phyloP scores from a whole-genome alignment of 1,140 invertebrate genomes.

The Philaenus spumarius region DNA sequence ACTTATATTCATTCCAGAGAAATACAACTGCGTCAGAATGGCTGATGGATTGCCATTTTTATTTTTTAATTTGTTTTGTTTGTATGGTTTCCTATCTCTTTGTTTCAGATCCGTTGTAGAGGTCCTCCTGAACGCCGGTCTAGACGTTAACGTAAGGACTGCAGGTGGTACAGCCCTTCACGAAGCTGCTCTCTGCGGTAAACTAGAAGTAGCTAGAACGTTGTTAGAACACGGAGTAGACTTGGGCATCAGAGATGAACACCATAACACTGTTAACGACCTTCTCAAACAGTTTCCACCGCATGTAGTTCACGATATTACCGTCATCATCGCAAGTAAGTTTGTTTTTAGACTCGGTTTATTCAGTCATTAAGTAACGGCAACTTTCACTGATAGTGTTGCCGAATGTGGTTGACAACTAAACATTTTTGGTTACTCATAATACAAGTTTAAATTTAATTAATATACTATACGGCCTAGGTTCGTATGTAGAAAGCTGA shows the following conservation, averaged over 20 bases:
- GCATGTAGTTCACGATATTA: slow-evolving; percentile 79
- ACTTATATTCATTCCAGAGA: too few species aligned
- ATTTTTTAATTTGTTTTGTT: neutral
- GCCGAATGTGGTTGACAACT: neutral
- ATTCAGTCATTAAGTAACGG: too few species aligned
- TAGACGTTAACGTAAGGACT: slow-evolving; percentile 84
- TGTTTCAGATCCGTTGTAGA: slow-evolving; percentile 70
- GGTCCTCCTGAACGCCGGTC: slow-evolving; percentile 72
- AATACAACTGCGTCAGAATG: neutral
- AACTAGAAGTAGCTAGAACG: slow-evolving; percentile 80
- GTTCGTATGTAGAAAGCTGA: too few species aligned
- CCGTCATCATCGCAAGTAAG: slow-evolving; percentile 77
- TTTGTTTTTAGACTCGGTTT: too few species aligned
- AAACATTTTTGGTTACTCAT: neutral
- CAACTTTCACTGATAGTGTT: neutral
- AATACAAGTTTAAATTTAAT: too few species aligned
- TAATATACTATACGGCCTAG: too few species aligned
- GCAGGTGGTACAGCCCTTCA: slow-evolving; percentile 87
- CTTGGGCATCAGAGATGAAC: slow-evolving; percentile 65
- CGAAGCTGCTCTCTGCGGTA: slow-evolving; percentile 90
- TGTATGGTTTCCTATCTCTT: slow-evolving; percentile 20
- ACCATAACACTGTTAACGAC: slow-evolving; percentile 79
- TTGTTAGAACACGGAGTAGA: slow-evolving; percentile 78
- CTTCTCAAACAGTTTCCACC: slow-evolving; percentile 80
- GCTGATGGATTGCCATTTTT: neutral